These are phyloP conservation scores for Pandemis heparana DNA, from an alignment of 2,888 invertebrate species.

Conservation along the genomic window DNA sequence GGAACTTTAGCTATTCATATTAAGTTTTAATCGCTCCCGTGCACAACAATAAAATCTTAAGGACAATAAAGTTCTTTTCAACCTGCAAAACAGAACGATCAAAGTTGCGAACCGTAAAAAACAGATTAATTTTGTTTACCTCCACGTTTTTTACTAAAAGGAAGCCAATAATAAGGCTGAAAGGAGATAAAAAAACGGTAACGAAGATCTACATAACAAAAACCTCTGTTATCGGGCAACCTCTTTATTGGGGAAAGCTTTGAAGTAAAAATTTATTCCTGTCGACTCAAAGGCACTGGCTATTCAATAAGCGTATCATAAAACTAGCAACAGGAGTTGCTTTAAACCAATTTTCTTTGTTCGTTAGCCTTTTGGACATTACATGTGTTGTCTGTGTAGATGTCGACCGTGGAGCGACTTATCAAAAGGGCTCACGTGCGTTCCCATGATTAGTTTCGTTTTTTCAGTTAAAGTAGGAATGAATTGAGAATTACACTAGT, in stretches of 20 bases:
- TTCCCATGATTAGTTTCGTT: too few species aligned
- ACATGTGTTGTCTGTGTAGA: background rate
- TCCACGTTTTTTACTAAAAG: conserved; percentile 38
- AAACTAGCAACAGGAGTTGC: conserved; percentile 21
- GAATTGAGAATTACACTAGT: too few species aligned
- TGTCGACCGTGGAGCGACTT: too few species aligned
- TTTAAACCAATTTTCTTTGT: conserved; percentile 12
- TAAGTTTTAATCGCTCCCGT: conserved; percentile 33
- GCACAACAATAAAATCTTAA: conserved; percentile 37
- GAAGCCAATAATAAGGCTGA: conserved; percentile 44
- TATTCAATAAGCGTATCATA: conserved; percentile 31
- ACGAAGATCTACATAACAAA: conserved; percentile 46
- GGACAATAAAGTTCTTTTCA: conserved; percentile 25
- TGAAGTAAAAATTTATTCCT: conserved; percentile 41
- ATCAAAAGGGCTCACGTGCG: too few species aligned
- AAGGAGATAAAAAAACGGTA: conserved; percentile 43
- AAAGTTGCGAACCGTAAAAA: conserved; percentile 35
- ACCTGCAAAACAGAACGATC: conserved; percentile 25
- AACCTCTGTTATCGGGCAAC: conserved; percentile 42
- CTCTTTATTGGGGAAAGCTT: conserved; percentile 43
- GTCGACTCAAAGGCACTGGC: conserved; percentile 33
- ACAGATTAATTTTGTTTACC: conserved; percentile 40
- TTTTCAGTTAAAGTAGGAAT: too few species aligned
- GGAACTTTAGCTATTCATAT: conserved; percentile 27
- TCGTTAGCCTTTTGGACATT: conserved; percentile 12